Conservation (phyloP, 1,140 invertebrate species). For the Drosophila elegans region DNA sequence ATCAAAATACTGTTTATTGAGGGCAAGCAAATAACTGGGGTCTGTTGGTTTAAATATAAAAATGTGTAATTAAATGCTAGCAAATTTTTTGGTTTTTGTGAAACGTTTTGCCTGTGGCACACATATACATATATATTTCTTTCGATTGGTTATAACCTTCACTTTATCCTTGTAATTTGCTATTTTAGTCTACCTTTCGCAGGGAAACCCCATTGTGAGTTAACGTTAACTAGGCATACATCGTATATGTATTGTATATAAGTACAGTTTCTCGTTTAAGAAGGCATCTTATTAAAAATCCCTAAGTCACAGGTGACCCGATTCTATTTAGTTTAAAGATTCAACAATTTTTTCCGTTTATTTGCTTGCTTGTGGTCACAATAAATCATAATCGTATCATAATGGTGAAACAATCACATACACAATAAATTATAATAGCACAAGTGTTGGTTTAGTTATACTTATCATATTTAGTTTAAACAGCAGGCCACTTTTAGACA, state of each 20-base stretch:
- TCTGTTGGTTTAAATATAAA: constrained; percentile 13
- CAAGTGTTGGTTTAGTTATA: constrained; percentile 33
- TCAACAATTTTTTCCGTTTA: constrained; percentile 68
- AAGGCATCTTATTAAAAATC: constrained; percentile 67
- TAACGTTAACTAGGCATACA: constrained; percentile 29
- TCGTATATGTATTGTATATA: constrained; percentile 18
- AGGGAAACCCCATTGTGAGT: background rate
- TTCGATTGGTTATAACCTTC: constrained; percentile 21
- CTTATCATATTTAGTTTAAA: constrained; percentile 52
- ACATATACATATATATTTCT: constrained; percentile 14
- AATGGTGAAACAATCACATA: constrained; percentile 52
- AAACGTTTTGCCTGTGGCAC: constrained; percentile 25
- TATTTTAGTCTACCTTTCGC: constrained; percentile 24
- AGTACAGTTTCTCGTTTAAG: constrained; percentile 29
- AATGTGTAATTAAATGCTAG: constrained; percentile 51
- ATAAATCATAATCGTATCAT: constrained; percentile 44
- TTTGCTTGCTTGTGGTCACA: constrained; percentile 52
- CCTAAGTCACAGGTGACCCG: constrained; percentile 12
- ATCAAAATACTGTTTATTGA: constrained; percentile 57
- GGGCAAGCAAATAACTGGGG: constrained; percentile 38
- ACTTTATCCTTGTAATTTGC: constrained; percentile 16
- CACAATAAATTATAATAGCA: constrained; percentile 68
- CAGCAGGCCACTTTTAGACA: constrained; percentile 51
- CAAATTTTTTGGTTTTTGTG: constrained; percentile 23
- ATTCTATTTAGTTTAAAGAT: constrained; percentile 36